Evolutionary conservation across 2,113 vertebrate genomes (phyloP).

Genomic region (Collichthys lucidus): DNA sequence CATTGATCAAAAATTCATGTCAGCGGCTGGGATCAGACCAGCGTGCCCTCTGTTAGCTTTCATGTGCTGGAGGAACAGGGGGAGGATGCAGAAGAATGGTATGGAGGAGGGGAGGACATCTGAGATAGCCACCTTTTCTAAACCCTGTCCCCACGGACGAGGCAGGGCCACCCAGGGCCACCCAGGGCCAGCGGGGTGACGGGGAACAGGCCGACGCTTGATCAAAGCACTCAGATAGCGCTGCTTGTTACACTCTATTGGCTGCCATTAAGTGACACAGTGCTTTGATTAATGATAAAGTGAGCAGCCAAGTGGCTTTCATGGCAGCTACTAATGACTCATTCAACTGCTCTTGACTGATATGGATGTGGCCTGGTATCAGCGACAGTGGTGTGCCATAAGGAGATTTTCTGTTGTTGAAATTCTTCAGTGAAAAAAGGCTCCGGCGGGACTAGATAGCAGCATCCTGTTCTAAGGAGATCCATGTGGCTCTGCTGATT

Average conservation of each 20-base stretch:
- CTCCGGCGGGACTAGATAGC: conserved; percentile 1
- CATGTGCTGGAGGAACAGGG: conserved; percentile 47
- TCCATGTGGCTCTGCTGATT: conserved; percentile 18
- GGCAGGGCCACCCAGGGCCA: conserved; percentile 24
- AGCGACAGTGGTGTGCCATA: conserved; percentile 17
- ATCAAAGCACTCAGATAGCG: conserved; percentile 73
- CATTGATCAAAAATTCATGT: conserved; percentile 84
- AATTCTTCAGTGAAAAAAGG: conserved; percentile 56
- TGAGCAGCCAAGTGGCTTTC: conserved; percentile 48
- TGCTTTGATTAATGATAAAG: conserved; percentile 73
- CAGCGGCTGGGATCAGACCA: conserved; percentile 67
- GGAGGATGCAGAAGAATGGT: neutral
- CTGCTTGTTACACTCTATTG: conserved; percentile 52
- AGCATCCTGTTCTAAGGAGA: conserved; percentile 12
- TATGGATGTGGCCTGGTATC: conserved; percentile 60
- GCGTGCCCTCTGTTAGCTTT: conserved; percentile 69
- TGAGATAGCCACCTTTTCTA: conserved; percentile 62
- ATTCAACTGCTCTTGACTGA: conserved; percentile 53
- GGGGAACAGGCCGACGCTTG: conserved; percentile 57
- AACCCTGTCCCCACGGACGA: conserved; percentile 47
- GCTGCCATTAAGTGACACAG: conserved; percentile 47
- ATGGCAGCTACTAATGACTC: conserved; percentile 70
- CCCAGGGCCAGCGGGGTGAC: conserved; percentile 41
- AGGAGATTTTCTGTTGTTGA: conserved; percentile 27
- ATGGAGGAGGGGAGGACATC: conserved; percentile 61